Conservation (phyloP, 2,888 invertebrate genomes). For the Hemithea aestivaria region DNA sequence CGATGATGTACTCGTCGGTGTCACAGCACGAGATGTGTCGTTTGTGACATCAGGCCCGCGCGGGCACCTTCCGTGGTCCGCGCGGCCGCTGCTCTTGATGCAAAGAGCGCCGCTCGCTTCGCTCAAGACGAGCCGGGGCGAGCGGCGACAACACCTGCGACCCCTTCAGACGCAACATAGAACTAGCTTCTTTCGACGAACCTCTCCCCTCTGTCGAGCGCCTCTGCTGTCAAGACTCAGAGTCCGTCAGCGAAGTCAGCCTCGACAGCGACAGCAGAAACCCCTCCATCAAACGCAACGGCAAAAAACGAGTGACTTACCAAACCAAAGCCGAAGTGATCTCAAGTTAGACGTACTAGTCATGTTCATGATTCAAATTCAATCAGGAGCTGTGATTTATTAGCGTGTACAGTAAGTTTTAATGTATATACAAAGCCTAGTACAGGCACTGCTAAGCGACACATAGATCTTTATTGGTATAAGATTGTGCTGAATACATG, state of each 20-base stretch:
- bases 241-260: constrained; percentile 66
- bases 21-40: constrained; percentile 83
- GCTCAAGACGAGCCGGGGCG: constrained; percentile 38
- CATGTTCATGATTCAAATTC: constrained; percentile 38
- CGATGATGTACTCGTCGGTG: constrained; percentile 81
- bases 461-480: too few species aligned
- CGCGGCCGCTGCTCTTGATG: constrained; percentile 69
- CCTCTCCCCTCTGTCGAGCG: constrained; percentile 56
- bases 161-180: constrained; percentile 51
- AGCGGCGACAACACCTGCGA: constrained; percentile 44
- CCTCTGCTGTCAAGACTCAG: constrained; percentile 57
- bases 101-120: constrained; percentile 58
- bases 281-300: constrained; percentile 54
- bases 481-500: too few species aligned
- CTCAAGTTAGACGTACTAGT: constrained; percentile 32
- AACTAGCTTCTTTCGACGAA: constrained; percentile 55
- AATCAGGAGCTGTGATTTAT: constrained; percentile 75
- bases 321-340: constrained; percentile 63
- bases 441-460: too few species aligned
- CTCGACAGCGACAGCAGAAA: constrained; percentile 66
- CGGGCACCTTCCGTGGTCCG: constrained; percentile 57
- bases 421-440: too few species aligned
- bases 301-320: constrained; percentile 63
- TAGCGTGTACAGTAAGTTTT: constrained; percentile 53
- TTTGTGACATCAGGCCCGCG: constrained; percentile 82